These are phyloP conservation scores for Heliconius charithonia DNA, from an alignment of 2,888 invertebrate species.

Conservation along the genomic window DNA sequence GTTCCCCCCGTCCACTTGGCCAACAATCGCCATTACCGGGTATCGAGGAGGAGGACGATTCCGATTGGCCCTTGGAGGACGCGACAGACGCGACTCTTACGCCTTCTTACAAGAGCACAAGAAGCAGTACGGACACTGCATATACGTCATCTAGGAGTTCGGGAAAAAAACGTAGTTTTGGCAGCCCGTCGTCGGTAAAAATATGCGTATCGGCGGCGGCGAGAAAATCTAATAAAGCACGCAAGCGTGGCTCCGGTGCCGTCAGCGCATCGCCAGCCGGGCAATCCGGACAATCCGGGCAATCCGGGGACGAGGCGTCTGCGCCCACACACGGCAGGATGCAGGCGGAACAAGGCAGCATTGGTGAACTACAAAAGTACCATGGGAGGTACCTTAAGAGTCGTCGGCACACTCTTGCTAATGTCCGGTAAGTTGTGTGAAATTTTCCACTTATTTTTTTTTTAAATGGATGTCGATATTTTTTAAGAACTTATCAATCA, in stretches of 20 bases:
- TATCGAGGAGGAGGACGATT: slow-evolving; percentile 92
- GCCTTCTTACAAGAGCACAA: slow-evolving; percentile 80
- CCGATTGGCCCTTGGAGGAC: slow-evolving; percentile 83
- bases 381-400: slow-evolving; percentile 93
- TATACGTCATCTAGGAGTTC: slow-evolving; percentile 79
- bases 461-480: neutral
- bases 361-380: slow-evolving; percentile 94
- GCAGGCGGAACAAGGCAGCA: slow-evolving; percentile 96
- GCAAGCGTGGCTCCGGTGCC: slow-evolving; percentile 77
- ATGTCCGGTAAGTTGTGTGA: slow-evolving; percentile 92
- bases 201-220: slow-evolving; percentile 83
- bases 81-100: slow-evolving; percentile 79
- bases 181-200: slow-evolving; percentile 84
- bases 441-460: neutral
- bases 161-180: slow-evolving; percentile 80
- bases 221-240: slow-evolving; percentile 79
- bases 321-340: slow-evolving; percentile 85
- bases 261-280: slow-evolving; percentile 61
- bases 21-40: slow-evolving; percentile 91
- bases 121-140: slow-evolving; percentile 80
- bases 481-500: neutral
- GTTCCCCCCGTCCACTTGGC: slow-evolving; percentile 83
- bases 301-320: slow-evolving; percentile 68
- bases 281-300: slow-evolving; percentile 62
- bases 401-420: slow-evolving; percentile 94